Conservation (phyloP, 53 echinoderm and acorn worm species). For the Zoroaster sp. region DNA sequence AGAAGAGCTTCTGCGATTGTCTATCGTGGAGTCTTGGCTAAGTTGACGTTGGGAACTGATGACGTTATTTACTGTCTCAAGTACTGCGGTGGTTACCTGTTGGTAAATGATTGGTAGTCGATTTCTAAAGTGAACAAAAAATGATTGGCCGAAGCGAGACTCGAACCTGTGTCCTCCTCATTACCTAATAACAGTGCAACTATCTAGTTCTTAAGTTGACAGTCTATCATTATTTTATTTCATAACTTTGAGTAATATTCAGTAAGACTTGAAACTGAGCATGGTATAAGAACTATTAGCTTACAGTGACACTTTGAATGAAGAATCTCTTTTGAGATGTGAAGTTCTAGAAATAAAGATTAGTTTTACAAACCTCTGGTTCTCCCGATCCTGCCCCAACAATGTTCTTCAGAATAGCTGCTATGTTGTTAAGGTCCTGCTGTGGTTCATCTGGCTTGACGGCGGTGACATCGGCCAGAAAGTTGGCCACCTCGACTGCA, state of each 20-base stretch:
- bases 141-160: too few species aligned
- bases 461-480: conserved; percentile 45
- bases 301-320: too few species aligned
- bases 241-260: neutral
- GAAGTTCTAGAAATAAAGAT: too few species aligned
- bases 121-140: too few species aligned
- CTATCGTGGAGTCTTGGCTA: neutral
- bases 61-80: neutral
- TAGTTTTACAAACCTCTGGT: neutral
- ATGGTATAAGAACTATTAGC: too few species aligned
- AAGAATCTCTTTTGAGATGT: too few species aligned
- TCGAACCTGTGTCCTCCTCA: too few species aligned
- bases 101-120: neutral
- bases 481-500: conserved; percentile 54
- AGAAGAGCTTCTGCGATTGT: neutral
- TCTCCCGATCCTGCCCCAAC: conserved; percentile 25
- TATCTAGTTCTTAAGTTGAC: too few species aligned
- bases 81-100: conserved; percentile 30
- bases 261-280: neutral
- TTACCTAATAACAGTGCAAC: too few species aligned
- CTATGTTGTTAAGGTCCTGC: conserved; percentile 26
- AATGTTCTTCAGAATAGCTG: conserved; percentile 52
- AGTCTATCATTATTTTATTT: neutral
- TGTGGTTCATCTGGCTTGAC: conserved; percentile 14
- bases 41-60: too few species aligned